Conservation (phyloP, 2,113 vertebrate species). For the Oncorhynchus tshawytscha region DNA sequence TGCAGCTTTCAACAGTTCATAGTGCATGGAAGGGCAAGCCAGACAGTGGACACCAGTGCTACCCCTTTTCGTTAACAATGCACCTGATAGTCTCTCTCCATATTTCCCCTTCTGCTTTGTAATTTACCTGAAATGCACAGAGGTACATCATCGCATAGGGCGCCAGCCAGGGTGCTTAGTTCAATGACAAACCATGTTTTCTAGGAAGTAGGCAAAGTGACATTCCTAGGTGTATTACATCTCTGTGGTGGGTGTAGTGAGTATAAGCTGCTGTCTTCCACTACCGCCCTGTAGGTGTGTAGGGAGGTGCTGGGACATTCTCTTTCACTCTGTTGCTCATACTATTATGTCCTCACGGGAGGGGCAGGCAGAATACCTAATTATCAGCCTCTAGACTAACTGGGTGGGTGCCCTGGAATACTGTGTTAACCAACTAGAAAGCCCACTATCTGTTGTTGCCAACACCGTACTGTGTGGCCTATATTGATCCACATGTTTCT, state of each 20-base stretch:
- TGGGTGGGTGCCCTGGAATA: neutral
- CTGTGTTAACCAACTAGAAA: slow-evolving; percentile 22
- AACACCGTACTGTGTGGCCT: neutral
- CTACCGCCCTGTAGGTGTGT: slow-evolving; percentile 40
- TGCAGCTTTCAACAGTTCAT: neutral
- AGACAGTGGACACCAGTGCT: neutral
- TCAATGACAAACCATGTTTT: slow-evolving; percentile 5
- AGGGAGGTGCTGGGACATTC: slow-evolving; percentile 38
- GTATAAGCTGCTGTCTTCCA: neutral
- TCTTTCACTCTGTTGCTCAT: neutral
- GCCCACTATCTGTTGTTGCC: slow-evolving; percentile 23
- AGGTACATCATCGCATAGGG: slow-evolving; percentile 11
- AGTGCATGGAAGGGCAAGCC: neutral
- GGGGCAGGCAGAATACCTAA: slow-evolving; percentile 24
- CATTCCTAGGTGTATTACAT: slow-evolving; percentile 62
- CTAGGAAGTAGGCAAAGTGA: slow-evolving; percentile 60
- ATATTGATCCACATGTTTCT: too few relatives aligned
- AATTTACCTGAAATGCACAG: slow-evolving; percentile 17
- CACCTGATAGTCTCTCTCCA: neutral
- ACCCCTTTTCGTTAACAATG: neutral
- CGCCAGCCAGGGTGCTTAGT: neutral
- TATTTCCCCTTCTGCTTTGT: neutral
- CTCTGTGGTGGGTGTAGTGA: slow-evolving; percentile 49
- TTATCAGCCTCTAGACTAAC: slow-evolving; percentile 17
- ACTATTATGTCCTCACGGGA: slow-evolving; percentile 23